Evolutionary conservation across 2,797 vertebrate genomes (phyloP).

Genomic region (Neoniphon sammara): DNA sequence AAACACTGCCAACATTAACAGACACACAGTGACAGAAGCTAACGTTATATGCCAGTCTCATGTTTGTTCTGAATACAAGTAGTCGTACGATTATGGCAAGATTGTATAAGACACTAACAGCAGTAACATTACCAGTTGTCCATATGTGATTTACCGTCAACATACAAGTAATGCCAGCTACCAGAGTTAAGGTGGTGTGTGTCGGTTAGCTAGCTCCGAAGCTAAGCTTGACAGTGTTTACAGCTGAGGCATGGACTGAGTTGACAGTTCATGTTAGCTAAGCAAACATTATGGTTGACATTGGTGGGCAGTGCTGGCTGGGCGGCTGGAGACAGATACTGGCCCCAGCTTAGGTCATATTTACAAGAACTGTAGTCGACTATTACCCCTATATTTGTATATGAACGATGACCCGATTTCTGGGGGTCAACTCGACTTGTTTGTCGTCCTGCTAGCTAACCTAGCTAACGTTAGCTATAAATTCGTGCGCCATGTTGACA

Average conservation of each 20-base stretch:
- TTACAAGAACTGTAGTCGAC: background rate
- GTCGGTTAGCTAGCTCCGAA: background rate
- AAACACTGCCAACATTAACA: too few relatives aligned
- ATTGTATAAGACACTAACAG: background rate
- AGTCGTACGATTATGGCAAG: background rate
- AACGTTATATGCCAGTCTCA: too few relatives aligned
- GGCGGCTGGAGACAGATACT: background rate
- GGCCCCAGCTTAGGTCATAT: background rate
- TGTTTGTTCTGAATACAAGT: too few relatives aligned
- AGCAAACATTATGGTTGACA: background rate
- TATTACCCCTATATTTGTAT: background rate
- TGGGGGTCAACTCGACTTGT: background rate
- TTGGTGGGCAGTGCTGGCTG: background rate
- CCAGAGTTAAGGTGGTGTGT: too few relatives aligned
- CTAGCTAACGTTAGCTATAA: constrained; percentile 53
- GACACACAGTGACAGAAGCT: too few relatives aligned
- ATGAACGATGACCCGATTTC: background rate
- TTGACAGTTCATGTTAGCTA: background rate
- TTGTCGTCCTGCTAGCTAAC: constrained; percentile 16
- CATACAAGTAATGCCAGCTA: too few relatives aligned
- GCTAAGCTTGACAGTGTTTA: constrained; percentile 21
- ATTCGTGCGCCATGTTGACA: constrained; percentile 53
- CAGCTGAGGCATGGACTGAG: background rate
- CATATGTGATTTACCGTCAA: too few relatives aligned
- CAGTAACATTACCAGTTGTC: background rate